Conservation (phyloP, 2,888 invertebrate genomes). For the Idaea biselata region DNA sequence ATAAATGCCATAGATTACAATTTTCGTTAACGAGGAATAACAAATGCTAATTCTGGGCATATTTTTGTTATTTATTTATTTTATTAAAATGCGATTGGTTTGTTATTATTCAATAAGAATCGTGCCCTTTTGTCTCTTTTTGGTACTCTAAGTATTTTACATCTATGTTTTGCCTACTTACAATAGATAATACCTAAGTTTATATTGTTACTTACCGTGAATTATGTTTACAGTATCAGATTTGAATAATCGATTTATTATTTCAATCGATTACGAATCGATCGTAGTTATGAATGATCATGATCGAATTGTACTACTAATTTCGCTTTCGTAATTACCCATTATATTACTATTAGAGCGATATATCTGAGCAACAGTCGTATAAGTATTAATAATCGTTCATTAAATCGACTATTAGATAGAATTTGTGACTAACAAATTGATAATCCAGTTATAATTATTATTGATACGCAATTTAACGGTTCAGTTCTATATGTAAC, state of each 20-base stretch:
- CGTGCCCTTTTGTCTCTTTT: not conserved
- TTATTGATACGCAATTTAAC: not conserved
- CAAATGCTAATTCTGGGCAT: too few species aligned
- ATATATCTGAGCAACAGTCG: not conserved
- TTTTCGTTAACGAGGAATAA: too few species aligned
- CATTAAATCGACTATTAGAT: not conserved
- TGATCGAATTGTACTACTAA: not conserved
- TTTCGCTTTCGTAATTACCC: not conserved
- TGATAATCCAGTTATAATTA: not conserved
- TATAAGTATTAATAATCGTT: not conserved
- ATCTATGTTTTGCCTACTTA: not conserved
- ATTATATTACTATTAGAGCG: not conserved
- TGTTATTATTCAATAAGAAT: too few species aligned
- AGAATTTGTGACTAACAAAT: not conserved
- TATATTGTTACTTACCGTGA: not conserved
- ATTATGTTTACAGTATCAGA: not conserved
- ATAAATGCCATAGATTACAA: too few species aligned
- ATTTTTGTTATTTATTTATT: too few species aligned
- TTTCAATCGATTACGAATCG: not conserved
- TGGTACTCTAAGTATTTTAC: not conserved
- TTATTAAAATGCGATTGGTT: too few species aligned
- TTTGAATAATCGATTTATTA: constrained; percentile 1
- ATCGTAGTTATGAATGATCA: not conserved
- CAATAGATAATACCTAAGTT: not conserved
- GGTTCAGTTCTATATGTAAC: not conserved